Evolutionary conservation across 2,797 vertebrate genomes (phyloP).

Genomic region (Schizopygopsis malacanthus): DNA sequence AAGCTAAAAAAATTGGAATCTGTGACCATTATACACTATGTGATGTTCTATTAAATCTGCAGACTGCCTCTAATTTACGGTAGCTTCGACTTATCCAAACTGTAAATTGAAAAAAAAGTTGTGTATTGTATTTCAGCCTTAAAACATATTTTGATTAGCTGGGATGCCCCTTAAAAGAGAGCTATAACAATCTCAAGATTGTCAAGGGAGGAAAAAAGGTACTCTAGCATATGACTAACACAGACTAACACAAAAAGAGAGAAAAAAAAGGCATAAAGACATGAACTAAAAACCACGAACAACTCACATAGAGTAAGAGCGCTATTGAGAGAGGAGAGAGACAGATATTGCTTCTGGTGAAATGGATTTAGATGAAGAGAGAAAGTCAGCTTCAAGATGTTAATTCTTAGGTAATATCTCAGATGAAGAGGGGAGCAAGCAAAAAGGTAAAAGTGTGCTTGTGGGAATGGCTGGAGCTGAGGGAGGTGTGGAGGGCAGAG

Average conservation of each 20-base stretch:
- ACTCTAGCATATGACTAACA: conserved; percentile 21
- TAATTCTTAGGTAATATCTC: conserved; percentile 36
- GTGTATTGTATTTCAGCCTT: background rate
- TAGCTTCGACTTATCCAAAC: background rate
- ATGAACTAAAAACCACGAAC: conserved; percentile 4
- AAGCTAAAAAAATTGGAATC: no score
- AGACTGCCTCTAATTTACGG: background rate
- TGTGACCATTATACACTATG: no score
- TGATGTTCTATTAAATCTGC: background rate
- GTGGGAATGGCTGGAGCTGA: conserved; percentile 23
- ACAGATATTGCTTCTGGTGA: background rate
- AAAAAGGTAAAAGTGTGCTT: background rate
- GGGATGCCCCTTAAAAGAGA: background rate
- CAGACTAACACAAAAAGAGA: conserved; percentile 12
- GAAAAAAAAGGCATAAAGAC: background rate
- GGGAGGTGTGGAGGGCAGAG: conserved; percentile 37
- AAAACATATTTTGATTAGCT: background rate
- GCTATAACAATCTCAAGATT: background rate
- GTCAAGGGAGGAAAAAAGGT: background rate
- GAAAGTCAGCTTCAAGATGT: conserved; percentile 14
- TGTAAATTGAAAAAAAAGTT: background rate
- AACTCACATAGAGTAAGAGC: background rate
- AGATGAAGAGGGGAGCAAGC: conserved; percentile 19
- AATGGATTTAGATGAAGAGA: conserved; percentile 15
- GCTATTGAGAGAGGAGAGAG: conserved; percentile 11